Base-by-base conservation (phyloP, 1,140 invertebrate genomes). In the Lepidotrigona ventralis region DNA sequence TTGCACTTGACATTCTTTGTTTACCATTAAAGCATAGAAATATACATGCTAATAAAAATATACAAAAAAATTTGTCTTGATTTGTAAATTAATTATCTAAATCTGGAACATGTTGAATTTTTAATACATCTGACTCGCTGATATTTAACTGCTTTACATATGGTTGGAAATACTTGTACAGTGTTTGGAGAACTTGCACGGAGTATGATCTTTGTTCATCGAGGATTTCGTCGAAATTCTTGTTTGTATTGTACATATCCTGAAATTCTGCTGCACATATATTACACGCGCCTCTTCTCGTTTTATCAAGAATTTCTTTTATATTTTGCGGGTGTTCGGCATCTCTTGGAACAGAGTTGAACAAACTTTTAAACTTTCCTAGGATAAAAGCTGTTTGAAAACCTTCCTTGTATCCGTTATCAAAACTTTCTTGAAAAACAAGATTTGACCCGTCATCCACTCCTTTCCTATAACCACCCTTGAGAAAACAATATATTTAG, bases 401-500 rank as follows among this genome's bases (percentile, higher is more conserved):
- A n/a, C 95, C 95, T 83, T 95, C 93, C 29, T 88, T 88, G 86
- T 95, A 96, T 12, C 96, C 96, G 54, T 86, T 89, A 85, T 96
- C 95, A 89, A 96, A 96, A 82, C 94, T 94, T 6, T 92, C 81
- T 90, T 96, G 95, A 70, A 95, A 95, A 23, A 93, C 94, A 51
- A 91, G 86, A 60, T 95, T 90, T 54, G 93, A 86, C 58, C 95
- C 95, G 90, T 94, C 94, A 15, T 93, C 90, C 51, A 95, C 86
- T 17, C 96, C 96, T 90, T 96, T 95, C 75, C 93, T 92, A 80
- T 94, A 96, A 66, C 95, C 95, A 87, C 73, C 74, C 86, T 87
- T 68, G 23, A 63, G 81, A 77, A 87, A n/a, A 56, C 58, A 17
- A 58, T 33, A 60, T 58, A 64, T 39, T 64, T 76, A 68, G 80